These are phyloP conservation scores for Sparidentex hasta DNA, from an alignment of 2,797 vertebrate species.

Conservation along the genomic window DNA sequence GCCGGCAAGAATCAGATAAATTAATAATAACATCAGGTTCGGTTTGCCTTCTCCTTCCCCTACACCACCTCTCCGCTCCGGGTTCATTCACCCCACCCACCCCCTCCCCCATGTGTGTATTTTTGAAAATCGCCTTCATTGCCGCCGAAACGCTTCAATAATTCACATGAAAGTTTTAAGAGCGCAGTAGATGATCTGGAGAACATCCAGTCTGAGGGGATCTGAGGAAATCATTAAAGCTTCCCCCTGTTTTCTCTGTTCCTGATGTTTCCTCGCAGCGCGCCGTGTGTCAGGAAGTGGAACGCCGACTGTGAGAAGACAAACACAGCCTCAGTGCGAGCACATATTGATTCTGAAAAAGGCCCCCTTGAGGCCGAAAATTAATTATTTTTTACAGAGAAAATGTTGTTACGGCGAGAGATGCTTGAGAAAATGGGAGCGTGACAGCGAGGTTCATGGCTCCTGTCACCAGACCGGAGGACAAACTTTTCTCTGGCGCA, in stretches of 20 bases:
- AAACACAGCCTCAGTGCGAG: slow-evolving; percentile 28
- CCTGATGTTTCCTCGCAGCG: slow-evolving; percentile 7
- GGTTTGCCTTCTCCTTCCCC: slow-evolving; percentile 43
- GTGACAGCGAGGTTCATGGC: background rate
- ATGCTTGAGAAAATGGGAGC: background rate
- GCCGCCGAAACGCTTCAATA: slow-evolving; percentile 59
- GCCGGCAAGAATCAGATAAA: slow-evolving; percentile 69
- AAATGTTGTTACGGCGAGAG: background rate
- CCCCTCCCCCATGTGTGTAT: slow-evolving; percentile 51
- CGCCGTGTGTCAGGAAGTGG: slow-evolving; percentile 1
- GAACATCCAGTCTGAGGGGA: slow-evolving; percentile 46
- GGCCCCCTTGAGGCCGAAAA: background rate
- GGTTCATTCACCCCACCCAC: slow-evolving; percentile 19
- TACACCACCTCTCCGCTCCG: slow-evolving; percentile 47
- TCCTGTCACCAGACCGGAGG: background rate
- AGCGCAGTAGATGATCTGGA: slow-evolving; percentile 54
- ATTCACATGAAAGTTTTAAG: slow-evolving; percentile 71
- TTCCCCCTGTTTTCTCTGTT: slow-evolving; percentile 29
- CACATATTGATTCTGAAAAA: slow-evolving; percentile 31
- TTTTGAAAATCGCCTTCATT: slow-evolving; percentile 68
- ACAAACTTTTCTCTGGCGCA: background rate
- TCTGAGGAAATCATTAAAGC: slow-evolving; percentile 36
- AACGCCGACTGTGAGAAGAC: slow-evolving; percentile 15
- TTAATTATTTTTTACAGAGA: slow-evolving; percentile 5
- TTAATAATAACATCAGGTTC: slow-evolving; percentile 70